phyloP scores from a whole-genome alignment of 2,113 vertebrate genomes.

The Gallinago jamesoni region DNA sequence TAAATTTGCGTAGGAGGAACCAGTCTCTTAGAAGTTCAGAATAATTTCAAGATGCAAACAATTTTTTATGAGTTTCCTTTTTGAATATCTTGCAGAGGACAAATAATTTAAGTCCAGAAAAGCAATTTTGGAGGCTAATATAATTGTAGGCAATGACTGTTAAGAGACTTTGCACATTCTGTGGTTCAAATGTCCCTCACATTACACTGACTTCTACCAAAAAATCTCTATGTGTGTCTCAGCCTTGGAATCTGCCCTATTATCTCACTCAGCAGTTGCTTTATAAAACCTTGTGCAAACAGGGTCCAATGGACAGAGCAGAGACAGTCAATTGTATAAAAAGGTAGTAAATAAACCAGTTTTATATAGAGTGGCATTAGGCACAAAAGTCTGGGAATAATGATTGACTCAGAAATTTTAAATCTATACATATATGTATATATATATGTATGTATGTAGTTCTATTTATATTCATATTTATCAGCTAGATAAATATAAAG shows the following conservation, averaged over 20 bases:
- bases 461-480: neutral
- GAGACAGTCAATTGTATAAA: neutral
- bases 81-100: neutral
- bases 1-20: neutral
- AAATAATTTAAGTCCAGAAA: neutral
- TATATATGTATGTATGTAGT: accelerated
- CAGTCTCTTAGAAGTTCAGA: neutral
- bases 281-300: neutral
- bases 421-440: neutral
- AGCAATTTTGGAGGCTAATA: neutral
- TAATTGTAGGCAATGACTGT: neutral
- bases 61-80: neutral
- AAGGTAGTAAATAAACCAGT: neutral
- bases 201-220: neutral
- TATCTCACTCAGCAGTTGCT: neutral
- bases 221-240: neutral
- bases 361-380: neutral
- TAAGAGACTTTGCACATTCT: neutral
- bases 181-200: neutral
- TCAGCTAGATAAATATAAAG: neutral
- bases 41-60: neutral
- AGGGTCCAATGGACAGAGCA: neutral
- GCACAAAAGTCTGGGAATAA: neutral
- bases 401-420: neutral
- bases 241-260: neutral